These are phyloP conservation scores for Nanorana parkeri DNA, from an alignment of 2,113 vertebrate species.

Conservation along the genomic window DNA sequence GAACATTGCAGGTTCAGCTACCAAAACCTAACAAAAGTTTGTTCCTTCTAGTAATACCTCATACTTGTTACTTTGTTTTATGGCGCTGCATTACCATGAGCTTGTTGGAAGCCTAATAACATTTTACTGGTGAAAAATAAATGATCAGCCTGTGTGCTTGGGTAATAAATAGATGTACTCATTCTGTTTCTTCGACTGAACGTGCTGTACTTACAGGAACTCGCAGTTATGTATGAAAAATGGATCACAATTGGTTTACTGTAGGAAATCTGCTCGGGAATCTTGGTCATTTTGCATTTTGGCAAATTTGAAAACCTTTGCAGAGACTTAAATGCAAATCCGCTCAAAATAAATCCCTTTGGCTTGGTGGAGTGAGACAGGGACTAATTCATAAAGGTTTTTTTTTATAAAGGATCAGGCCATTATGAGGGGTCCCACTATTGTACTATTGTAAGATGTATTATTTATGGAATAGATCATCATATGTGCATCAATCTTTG, in stretches of 20 bases:
- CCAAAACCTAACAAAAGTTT: background rate
- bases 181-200: slow-evolving; percentile 11
- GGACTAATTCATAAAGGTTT: too few relatives aligned
- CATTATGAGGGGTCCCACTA: too few relatives aligned
- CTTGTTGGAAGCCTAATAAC: slow-evolving; percentile 16
- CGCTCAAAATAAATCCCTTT: too few relatives aligned
- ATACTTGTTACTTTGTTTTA: background rate
- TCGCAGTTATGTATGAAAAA: slow-evolving; percentile 23
- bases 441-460: too few relatives aligned
- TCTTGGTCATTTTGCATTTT: too few relatives aligned
- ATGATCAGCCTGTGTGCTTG: background rate
- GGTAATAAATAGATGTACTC: slow-evolving; percentile 21
- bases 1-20: background rate
- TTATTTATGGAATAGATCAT: too few relatives aligned
- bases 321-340: too few relatives aligned
- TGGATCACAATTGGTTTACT: slow-evolving; percentile 28
- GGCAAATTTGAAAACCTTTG: too few relatives aligned
- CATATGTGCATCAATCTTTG: too few relatives aligned
- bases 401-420: too few relatives aligned
- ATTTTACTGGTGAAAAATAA: slow-evolving; percentile 6
- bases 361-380: too few relatives aligned
- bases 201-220: slow-evolving; percentile 35
- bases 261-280: slow-evolving; percentile 9
- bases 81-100: background rate
- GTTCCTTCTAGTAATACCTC: background rate